Evolutionary conservation across 2,113 vertebrate species (phyloP).

Genomic region (Amblyornis subalaris): DNA sequence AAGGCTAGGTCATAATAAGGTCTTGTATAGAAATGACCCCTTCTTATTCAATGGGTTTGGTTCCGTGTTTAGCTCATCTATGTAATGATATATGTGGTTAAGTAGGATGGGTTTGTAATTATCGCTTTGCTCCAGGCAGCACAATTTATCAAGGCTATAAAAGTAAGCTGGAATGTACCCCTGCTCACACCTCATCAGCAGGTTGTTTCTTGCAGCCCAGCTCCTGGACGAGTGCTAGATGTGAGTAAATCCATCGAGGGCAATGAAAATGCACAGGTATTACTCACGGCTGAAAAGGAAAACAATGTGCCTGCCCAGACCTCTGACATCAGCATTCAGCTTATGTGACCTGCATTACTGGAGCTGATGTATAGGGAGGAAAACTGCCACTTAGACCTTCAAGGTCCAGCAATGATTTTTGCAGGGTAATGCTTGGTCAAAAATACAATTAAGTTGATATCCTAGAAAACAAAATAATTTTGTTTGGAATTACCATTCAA

Average conservation of each 20-base stretch:
- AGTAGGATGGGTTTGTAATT: neutral
- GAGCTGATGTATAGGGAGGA: neutral
- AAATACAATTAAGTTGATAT: neutral
- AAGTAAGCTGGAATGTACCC: neutral
- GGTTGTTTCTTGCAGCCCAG: neutral
- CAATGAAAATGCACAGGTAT: constrained; percentile 3
- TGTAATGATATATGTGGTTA: neutral
- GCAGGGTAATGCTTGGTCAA: neutral
- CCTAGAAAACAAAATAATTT: neutral
- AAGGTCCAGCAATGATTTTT: neutral
- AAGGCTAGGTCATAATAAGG: neutral
- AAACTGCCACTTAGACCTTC: neutral
- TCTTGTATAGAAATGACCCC: neutral
- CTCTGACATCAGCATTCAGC: neutral
- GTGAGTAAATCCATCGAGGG: neutral
- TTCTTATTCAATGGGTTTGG: neutral
- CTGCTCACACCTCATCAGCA: constrained; percentile 19
- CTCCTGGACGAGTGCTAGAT: neutral
- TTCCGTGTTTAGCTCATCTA: neutral
- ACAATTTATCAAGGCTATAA: neutral
- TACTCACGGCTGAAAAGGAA: neutral
- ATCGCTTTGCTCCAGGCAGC: neutral
- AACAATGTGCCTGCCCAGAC: neutral
- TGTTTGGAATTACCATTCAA: neutral
- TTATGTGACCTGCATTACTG: neutral